These are phyloP conservation scores for Cichladusa arquata DNA, from an alignment of 2,113 vertebrate species.

Conservation along the genomic window DNA sequence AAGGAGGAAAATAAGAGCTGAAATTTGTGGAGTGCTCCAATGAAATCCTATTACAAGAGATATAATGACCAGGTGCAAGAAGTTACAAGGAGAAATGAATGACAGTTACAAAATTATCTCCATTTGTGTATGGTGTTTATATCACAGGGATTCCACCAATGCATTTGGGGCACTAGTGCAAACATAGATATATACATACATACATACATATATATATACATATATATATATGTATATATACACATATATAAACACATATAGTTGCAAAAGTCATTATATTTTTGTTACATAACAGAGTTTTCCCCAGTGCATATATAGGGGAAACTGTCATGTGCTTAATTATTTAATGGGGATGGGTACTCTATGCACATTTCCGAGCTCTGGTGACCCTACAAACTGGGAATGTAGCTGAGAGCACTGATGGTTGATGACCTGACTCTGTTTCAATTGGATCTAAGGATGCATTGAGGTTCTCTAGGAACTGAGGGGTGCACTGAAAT, in stretches of 20 bases:
- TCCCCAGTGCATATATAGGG: neutral
- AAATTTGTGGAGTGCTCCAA: neutral
- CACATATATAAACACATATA: fast-evolving
- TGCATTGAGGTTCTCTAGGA: neutral
- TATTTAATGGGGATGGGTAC: neutral
- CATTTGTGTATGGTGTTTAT: neutral
- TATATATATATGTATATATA: too few relatives aligned
- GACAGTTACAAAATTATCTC: neutral
- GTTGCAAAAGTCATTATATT: neutral
- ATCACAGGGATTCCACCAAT: neutral
- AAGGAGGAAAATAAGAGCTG: neutral
- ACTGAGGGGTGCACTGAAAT: neutral
- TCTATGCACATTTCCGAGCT: neutral
- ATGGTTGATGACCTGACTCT: neutral
- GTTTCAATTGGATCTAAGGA: neutral
- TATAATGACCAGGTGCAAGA: neutral
- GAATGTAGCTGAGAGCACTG: neutral
- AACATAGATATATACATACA: neutral
- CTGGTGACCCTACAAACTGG: neutral
- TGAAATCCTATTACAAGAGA: neutral
- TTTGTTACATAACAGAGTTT: neutral
- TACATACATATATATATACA: too few relatives aligned
- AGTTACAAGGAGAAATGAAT: neutral
- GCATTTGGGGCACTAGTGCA: neutral
- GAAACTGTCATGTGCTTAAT: neutral